phyloP scores from a whole-genome alignment of 2,888 invertebrate genomes.

The Eristalinus sepulchralis region DNA sequence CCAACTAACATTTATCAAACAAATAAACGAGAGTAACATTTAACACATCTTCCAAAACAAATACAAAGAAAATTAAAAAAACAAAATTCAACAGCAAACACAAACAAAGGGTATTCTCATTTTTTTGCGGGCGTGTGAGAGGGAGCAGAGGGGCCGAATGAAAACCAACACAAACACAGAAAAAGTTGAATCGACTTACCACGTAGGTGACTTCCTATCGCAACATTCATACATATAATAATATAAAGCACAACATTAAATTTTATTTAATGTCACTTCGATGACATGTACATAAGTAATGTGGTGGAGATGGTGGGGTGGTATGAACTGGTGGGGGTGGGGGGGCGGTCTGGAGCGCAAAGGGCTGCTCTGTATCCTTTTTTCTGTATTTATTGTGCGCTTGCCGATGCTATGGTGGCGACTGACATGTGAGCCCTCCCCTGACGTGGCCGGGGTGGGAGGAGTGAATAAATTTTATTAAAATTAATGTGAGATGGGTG shows the following conservation, averaged over 20 bases:
- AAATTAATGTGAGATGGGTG: conserved; percentile 28
- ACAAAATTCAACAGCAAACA: not conserved
- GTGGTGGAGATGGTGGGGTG: conserved; percentile 23
- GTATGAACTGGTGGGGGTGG: not conserved
- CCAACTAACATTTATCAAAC: conserved; percentile 39
- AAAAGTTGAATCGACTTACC: conserved; percentile 51
- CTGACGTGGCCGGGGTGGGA: not conserved
- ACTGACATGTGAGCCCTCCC: conserved; percentile 10
- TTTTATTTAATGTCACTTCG: conserved; percentile 66
- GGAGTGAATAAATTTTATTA: conserved; percentile 19
- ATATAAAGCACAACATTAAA: conserved; percentile 70
- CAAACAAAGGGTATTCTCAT: not conserved
- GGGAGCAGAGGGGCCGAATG: not conserved
- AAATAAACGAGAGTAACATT: conserved; percentile 17
- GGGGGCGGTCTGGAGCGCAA: not conserved
- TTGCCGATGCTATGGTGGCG: conserved; percentile 18
- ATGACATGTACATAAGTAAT: conserved; percentile 54
- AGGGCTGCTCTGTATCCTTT: not conserved
- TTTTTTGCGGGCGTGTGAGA: no score
- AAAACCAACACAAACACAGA: conserved; percentile 23
- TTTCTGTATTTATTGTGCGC: conserved; percentile 1
- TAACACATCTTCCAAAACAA: conserved; percentile 10
- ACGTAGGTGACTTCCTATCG: conserved; percentile 70
- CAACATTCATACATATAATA: conserved; percentile 71
- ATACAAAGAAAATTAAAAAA: conserved; percentile 3